phyloP scores from a whole-genome alignment of 2,797 vertebrate species.

The Anguilla megastoma region DNA sequence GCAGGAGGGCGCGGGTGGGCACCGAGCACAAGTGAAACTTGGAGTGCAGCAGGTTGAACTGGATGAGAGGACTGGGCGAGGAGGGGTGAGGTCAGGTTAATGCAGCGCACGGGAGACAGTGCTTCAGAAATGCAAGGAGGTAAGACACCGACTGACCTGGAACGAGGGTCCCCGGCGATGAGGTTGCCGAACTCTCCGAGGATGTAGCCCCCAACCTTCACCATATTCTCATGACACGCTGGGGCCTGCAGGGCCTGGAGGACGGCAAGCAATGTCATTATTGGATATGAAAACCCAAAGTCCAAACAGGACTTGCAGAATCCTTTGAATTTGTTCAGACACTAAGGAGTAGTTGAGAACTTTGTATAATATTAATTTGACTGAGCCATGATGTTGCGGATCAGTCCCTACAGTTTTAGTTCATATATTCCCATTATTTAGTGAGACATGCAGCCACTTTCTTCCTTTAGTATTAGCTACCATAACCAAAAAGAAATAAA shows the following conservation, averaged over 20 bases:
- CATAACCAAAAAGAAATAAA: too few species aligned
- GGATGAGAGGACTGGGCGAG: slow-evolving; percentile 79
- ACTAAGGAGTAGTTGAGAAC: neutral
- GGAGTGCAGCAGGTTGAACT: slow-evolving; percentile 91
- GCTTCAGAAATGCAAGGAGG: neutral
- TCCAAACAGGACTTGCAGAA: neutral
- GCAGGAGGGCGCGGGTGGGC: slow-evolving; percentile 84
- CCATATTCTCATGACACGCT: slow-evolving; percentile 91
- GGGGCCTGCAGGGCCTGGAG: slow-evolving; percentile 85
- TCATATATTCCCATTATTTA: too few species aligned
- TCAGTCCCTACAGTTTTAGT: too few species aligned
- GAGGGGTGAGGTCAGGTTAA: neutral
- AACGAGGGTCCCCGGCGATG: slow-evolving; percentile 88
- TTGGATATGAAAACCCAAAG: neutral
- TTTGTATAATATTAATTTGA: too few species aligned
- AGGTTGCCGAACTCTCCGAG: slow-evolving; percentile 91
- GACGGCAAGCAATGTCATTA: neutral
- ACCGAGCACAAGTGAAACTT: slow-evolving; percentile 94
- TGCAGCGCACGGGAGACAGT: neutral
- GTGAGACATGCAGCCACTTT: too few species aligned
- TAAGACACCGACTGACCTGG: slow-evolving; percentile 70
- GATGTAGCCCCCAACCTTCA: slow-evolving; percentile 92
- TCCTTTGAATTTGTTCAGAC: neutral
- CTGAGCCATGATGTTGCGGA: too few species aligned
- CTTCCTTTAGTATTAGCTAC: too few species aligned